phyloP scores from a whole-genome alignment of 2,888 invertebrate species.

The Dryadula phaetusa region DNA sequence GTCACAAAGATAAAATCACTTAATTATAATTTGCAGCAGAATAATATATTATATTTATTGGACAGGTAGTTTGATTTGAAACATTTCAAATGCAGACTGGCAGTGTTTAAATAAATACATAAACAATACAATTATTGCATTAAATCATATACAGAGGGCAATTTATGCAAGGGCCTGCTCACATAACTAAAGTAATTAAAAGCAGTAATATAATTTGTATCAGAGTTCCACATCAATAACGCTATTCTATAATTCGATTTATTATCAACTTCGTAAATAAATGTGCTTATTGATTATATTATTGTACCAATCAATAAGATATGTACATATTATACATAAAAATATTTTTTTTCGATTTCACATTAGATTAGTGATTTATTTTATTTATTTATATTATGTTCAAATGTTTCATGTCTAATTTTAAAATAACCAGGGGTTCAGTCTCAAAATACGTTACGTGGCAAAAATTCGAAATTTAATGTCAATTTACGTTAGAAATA shows the following conservation, averaged over 20 bases:
- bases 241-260: constrained; percentile 42
- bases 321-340: constrained; percentile 55
- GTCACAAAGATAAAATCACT: constrained; percentile 46
- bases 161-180: constrained; percentile 70
- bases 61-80: constrained; percentile 41
- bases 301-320: constrained; percentile 51
- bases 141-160: constrained; percentile 52
- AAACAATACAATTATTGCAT: constrained; percentile 55
- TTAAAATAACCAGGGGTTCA: constrained; percentile 19
- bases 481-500: constrained; percentile 7
- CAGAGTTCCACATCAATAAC: constrained; percentile 52
- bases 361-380: constrained; percentile 32
- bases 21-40: constrained; percentile 44
- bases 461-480: constrained; percentile 5
- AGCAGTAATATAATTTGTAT: constrained; percentile 40
- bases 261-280: constrained; percentile 49
- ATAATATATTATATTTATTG: constrained; percentile 35
- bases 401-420: constrained; percentile 19
- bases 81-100: constrained; percentile 72
- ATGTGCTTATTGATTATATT: constrained; percentile 46
- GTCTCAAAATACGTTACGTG: constrained; percentile 12
- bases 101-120: constrained; percentile 53
- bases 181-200: constrained; percentile 51
- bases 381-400: constrained; percentile 13
- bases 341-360: constrained; percentile 35